A percentile compares a stretch with the other conserved stretches of the same genome.
Conservation (phyloP, 2,113 vertebrate genomes). For the Rafetus swinhoei region DNA sequence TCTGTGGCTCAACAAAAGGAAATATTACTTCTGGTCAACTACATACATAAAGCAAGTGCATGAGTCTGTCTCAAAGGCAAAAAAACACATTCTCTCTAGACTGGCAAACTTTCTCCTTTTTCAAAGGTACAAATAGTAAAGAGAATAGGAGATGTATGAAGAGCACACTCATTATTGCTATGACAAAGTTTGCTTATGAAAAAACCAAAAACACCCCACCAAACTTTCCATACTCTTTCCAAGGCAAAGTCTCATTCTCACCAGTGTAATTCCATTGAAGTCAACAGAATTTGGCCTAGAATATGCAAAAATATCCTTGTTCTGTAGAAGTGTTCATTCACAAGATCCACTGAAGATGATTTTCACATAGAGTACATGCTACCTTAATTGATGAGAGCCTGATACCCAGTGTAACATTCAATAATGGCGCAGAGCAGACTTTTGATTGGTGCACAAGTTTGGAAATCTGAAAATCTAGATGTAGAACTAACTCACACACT, state of each 20-base stretch:
- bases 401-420: neutral
- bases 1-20: conserved; percentile 82
- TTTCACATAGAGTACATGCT: neutral
- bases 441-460: neutral
- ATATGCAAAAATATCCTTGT: rapidly evolving
- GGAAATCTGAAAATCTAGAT: neutral
- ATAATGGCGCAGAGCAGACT: neutral
- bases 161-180: neutral
- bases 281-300: neutral
- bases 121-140: neutral
- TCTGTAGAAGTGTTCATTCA: neutral
- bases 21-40: conserved; percentile 78
- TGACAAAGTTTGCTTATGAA: neutral
- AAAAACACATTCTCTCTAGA: neutral
- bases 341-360: rapidly evolving
- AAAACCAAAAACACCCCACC: neutral
- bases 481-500: neutral
- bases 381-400: neutral
- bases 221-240: neutral
- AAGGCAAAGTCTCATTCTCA: neutral
- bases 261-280: neutral
- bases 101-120: neutral
- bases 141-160: neutral
- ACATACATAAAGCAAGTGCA: conserved; percentile 78
- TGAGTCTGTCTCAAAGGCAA: conserved; percentile 77